Base-by-base conservation (phyloP, 2,888 invertebrate genomes). In the Epinotia nisella region DNA sequence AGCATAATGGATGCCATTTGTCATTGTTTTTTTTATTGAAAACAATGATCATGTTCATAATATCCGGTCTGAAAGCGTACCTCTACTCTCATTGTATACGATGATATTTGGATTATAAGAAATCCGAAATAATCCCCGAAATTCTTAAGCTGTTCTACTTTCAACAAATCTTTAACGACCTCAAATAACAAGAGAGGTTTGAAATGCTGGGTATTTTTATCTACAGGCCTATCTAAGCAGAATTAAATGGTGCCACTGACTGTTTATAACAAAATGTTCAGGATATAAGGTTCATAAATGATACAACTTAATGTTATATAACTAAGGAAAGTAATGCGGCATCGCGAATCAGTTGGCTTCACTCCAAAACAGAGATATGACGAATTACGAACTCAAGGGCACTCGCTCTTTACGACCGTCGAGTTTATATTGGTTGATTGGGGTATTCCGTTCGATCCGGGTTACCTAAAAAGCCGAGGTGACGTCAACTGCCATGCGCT, bases 381-480 rank as follows among this genome's bases (percentile, higher is more conserved):
- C 83, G 78, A 80, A 64, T 76, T 78, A 74, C 83, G 78, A 81
- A 85, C 83, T 90, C 90, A 90, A 91, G 90, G 90, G 85, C 88
- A 86, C 80, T 84, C 80, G 76, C 81, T 78, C 79, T 84, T 84
- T 82, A 85, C 78, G 79, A 83, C 79, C 79, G 80, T 78, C 76
- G 74, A 81, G 81, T 82, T 82, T 83, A 78, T 78, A 78, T 79
- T 79, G 76, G 72, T 75, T 74, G 58, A 77, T 75, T 72, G 73
- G 65, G 73, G 60, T 59, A 74, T 68, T 73, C 70, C 70, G 69
- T 71, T 55, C 61, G 19, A 61, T 61, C 61, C 55, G 60, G 60
- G 17, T 67, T 61, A 45, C 56, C 35, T 51, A 59, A 56, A 59
- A 56, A 67, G 29, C 1, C 49, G 35, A n/a, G 10, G 35, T 62